A percentile compares a stretch with the other conserved stretches of the same genome.
These are phyloP conservation scores for Nephrotoma flavescens DNA, from an alignment of 2,888 invertebrate species.

Conservation along the genomic window DNA sequence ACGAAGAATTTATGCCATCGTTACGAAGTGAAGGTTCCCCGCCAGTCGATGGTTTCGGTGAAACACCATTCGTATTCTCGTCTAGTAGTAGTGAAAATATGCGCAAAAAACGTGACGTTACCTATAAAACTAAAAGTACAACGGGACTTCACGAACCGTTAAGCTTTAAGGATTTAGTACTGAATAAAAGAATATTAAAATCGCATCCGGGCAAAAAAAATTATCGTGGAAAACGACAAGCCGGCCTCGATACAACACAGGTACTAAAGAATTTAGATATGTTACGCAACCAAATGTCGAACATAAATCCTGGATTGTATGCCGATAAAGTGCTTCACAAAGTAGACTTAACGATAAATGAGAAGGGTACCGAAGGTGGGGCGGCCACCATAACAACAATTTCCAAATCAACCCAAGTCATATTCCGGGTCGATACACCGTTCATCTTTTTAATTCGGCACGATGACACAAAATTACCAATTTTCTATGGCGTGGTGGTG, in stretches of 20 bases:
- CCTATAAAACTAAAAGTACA: constrained; percentile 17
- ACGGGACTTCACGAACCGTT: constrained; percentile 11
- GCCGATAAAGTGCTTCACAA: constrained; percentile 32
- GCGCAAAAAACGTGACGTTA: constrained; percentile 14
- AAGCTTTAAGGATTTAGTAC: constrained; percentile 16
- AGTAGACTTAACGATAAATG: constrained; percentile 43
- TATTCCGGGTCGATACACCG: constrained; percentile 42
- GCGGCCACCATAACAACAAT: constrained; percentile 41
- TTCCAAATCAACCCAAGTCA: constrained; percentile 35
- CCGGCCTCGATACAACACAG: background rate
- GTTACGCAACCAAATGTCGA: background rate
- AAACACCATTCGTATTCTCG: background rate
- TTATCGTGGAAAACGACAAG: constrained; percentile 12
- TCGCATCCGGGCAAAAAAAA: constrained; percentile 16
- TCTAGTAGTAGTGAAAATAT: background rate
- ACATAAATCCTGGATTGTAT: background rate
- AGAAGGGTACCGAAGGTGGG: constrained; percentile 52
- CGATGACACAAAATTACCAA: constrained; percentile 40
- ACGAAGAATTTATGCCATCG: constrained; percentile 35
- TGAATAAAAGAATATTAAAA: constrained; percentile 21
- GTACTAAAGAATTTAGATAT: background rate
- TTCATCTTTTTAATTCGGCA: constrained; percentile 53
- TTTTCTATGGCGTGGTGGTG: constrained; percentile 52
- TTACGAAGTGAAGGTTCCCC: background rate
- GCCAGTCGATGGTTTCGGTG: background rate